A percentile compares a stretch with the other conserved stretches of the same genome.
Evolutionary conservation across 2,113 vertebrate species (phyloP).

Genomic region (Ranitomeya imitator): DNA sequence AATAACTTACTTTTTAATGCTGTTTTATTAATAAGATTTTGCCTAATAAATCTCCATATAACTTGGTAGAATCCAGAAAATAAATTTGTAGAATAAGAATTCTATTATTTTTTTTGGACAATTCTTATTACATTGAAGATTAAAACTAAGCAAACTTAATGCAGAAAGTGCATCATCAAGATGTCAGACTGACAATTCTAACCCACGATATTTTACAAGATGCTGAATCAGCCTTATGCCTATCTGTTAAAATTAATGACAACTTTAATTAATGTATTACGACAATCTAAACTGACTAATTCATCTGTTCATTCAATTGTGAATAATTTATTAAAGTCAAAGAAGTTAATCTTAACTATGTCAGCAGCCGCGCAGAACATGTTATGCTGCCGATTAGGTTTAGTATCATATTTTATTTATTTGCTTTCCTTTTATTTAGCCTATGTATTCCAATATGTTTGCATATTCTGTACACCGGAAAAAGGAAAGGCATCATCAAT

Average conservation of each 20-base stretch:
- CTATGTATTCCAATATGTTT: background rate
- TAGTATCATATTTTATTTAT: background rate
- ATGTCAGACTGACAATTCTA: slow-evolving; percentile 20
- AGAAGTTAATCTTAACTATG: background rate
- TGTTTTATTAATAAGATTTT: too few species aligned
- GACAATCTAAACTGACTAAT: slow-evolving; percentile 22
- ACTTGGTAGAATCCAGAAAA: too few species aligned
- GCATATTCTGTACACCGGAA: background rate
- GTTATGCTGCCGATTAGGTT: background rate
- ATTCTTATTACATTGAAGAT: background rate
- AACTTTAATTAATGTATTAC: slow-evolving; percentile 6
- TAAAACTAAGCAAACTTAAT: background rate
- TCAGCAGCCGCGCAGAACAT: background rate
- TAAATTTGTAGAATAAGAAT: background rate
- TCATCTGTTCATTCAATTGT: slow-evolving; percentile 1
- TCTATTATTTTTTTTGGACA: background rate
- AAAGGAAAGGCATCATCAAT: background rate
- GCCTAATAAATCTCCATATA: too few species aligned
- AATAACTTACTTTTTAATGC: too few species aligned
- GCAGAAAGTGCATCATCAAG: background rate
- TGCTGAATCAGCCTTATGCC: slow-evolving; percentile 14
- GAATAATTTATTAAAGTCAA: slow-evolving; percentile 7
- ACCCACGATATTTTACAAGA: background rate
- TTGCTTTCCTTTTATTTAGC: background rate
- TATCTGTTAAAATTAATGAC: slow-evolving; percentile 14